Evolutionary conservation across 2,113 vertebrate genomes (phyloP).

Genomic region (Cynopterus brachyotis): DNA sequence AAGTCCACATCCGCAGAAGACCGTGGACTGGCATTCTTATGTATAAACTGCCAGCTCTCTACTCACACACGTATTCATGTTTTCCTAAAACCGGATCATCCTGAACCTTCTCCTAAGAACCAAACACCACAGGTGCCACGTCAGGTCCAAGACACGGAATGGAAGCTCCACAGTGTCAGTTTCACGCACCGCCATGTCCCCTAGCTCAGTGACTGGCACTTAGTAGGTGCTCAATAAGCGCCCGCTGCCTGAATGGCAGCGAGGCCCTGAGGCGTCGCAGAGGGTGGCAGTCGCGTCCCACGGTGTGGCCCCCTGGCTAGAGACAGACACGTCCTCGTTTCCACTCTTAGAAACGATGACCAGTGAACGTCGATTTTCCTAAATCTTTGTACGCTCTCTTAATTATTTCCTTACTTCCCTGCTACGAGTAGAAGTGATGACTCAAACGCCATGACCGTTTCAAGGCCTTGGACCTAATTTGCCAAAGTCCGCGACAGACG

Average conservation of each 20-base stretch:
- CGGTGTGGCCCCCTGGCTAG: not conserved
- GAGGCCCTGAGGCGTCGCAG: fast-evolving
- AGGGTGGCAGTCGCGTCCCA: fast-evolving
- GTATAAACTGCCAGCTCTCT: not conserved
- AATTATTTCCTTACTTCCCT: constrained; percentile 5
- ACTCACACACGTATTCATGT: not conserved
- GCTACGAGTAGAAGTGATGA: not conserved
- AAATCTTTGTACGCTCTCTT: not conserved
- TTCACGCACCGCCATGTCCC: fast-evolving
- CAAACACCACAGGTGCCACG: not conserved
- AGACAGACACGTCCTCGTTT: not conserved
- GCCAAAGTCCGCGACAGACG: not conserved
- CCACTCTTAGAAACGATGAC: not conserved
- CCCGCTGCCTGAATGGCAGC: not conserved
- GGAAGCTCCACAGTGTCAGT: not conserved
- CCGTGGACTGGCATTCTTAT: not conserved
- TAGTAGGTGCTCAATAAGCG: not conserved
- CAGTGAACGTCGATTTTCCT: not conserved
- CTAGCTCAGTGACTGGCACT: not conserved
- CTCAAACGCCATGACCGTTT: not conserved
- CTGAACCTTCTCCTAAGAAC: not conserved
- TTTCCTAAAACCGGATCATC: not conserved
- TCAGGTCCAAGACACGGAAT: not conserved
- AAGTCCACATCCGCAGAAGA: not conserved
- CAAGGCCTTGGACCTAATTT: not conserved